Percentiles rank a stretch among this genome's conserved stretches.
Conservation (phyloP, 2,113 vertebrate species). For the Eptesicus fuscus region DNA sequence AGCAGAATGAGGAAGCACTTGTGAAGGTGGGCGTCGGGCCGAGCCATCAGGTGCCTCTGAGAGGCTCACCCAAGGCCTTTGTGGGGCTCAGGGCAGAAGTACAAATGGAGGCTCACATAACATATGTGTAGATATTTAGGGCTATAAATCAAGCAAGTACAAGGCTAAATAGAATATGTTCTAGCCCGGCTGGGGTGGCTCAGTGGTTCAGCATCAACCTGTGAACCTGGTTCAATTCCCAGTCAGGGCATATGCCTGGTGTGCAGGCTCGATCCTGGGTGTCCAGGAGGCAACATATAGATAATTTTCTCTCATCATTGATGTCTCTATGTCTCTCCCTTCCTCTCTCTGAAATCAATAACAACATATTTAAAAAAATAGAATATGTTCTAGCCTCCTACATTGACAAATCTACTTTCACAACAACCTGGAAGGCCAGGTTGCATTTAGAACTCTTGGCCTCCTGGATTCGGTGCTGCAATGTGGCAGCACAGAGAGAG, state of each 20-base stretch:
- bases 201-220: too few species aligned
- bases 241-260: too few species aligned
- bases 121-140: not conserved
- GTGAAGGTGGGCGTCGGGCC: not conserved
- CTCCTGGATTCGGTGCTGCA: not conserved
- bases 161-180: not conserved
- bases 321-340: too few species aligned
- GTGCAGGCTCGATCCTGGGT: too few species aligned
- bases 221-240: too few species aligned
- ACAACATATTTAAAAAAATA: not conserved
- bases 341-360: too few species aligned
- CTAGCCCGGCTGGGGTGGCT: not conserved
- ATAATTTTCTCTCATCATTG: too few species aligned
- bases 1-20: not conserved
- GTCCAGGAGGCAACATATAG: too few species aligned
- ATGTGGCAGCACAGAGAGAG: accelerated
- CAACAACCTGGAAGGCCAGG: not conserved
- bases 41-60: not conserved
- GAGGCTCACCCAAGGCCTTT: not conserved
- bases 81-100: not conserved
- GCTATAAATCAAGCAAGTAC: not conserved
- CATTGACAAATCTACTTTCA: not conserved
- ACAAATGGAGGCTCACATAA: not conserved
- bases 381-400: not conserved
- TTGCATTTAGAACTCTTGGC: not conserved